phyloP scores from a whole-genome alignment of 2,888 invertebrate species.

The Acrobasis consociella region DNA sequence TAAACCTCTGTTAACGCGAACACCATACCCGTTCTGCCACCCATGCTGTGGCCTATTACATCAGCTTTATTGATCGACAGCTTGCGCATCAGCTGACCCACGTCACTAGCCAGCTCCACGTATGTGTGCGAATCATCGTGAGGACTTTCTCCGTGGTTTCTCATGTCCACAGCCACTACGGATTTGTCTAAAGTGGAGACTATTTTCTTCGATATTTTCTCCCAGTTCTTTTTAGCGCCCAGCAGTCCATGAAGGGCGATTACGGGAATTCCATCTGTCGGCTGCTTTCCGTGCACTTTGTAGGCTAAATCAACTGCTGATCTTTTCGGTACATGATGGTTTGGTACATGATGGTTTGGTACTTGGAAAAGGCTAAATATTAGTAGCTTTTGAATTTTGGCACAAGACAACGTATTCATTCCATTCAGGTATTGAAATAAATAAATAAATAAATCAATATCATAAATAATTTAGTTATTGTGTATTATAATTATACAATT shows the following conservation, averaged over 20 bases:
- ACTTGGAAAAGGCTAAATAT: constrained; percentile 1
- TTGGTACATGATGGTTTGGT: too few species aligned
- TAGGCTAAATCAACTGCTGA: constrained; percentile 44
- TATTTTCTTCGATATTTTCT: constrained; percentile 87
- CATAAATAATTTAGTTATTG: background rate
- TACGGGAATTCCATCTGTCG: constrained; percentile 76
- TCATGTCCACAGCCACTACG: constrained; percentile 91
- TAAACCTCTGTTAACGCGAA: constrained; percentile 83
- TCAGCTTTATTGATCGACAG: constrained; percentile 80
- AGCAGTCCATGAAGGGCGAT: constrained; percentile 93
- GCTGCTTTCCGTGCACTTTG: constrained; percentile 41
- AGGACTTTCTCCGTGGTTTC: constrained; percentile 97
- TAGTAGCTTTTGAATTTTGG: constrained; percentile 2
- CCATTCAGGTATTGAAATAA: too few species aligned
- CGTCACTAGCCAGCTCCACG: constrained; percentile 87
- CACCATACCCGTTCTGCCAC: constrained; percentile 93
- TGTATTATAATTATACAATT: background rate
- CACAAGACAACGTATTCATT: constrained; percentile 38
- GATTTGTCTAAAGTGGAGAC: constrained; percentile 82
- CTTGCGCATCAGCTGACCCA: constrained; percentile 83
- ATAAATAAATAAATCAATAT: constrained; percentile 3
- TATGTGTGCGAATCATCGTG: constrained; percentile 88
- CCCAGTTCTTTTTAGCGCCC: constrained; percentile 95
- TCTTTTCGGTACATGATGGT: constrained; percentile 28
- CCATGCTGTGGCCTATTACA: constrained; percentile 95